These are phyloP conservation scores for Sitophilus oryzae DNA, from an alignment of 1,140 invertebrate genomes.

Conservation along the genomic window DNA sequence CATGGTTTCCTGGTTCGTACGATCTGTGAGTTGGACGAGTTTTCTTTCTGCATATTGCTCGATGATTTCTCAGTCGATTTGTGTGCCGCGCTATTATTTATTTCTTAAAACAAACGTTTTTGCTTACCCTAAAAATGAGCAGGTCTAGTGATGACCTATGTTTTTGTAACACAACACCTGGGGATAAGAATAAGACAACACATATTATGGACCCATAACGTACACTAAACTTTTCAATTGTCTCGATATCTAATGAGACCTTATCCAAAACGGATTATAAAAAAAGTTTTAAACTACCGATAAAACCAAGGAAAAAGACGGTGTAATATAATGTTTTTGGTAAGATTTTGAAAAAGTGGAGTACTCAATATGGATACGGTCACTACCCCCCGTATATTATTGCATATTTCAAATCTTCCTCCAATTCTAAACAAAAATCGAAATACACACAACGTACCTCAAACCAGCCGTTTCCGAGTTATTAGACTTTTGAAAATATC, in stretches of 20 bases:
- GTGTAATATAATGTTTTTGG: no score
- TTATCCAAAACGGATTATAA: conserved; percentile 29
- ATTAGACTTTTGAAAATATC: no score
- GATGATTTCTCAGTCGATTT: background rate
- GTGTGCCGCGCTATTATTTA: background rate
- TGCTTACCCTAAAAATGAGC: background rate
- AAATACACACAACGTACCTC: no score
- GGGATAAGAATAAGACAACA: conserved; percentile 1
- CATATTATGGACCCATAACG: conserved; percentile 6
- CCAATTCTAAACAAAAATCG: no score
- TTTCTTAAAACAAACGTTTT: background rate
- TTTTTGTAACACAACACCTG: conserved; percentile 2
- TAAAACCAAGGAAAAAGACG: conserved; percentile 38
- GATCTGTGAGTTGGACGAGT: no score
- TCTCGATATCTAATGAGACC: conserved; percentile 34
- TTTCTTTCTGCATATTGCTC: no score
- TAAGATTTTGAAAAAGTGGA: conserved; percentile 24
- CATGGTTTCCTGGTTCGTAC: no score
- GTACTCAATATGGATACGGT: conserved; percentile 7
- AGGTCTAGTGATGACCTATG: conserved; percentile 11
- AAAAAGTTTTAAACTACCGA: conserved; percentile 41
- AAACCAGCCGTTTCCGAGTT: no score
- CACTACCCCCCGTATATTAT: no score
- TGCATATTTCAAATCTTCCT: no score
- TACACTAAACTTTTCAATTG: conserved; percentile 36